A percentile compares a stretch with the other conserved stretches of the same genome.
phyloP scores from a whole-genome alignment of 2,888 invertebrate species.

The Dasypogon diadema region DNA sequence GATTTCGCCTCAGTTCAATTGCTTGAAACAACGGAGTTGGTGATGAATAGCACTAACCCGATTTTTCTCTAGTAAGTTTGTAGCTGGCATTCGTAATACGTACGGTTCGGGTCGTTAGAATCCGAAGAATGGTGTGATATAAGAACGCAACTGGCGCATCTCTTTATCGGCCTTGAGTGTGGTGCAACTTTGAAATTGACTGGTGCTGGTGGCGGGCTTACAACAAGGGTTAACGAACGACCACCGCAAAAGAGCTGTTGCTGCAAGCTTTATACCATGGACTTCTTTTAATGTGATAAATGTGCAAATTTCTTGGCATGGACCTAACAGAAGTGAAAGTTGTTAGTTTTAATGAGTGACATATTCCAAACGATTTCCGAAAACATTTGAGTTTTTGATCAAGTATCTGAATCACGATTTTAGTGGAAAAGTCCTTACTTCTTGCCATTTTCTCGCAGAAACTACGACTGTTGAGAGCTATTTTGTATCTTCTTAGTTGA shows the following conservation, averaged over 20 bases:
- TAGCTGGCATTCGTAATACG: slow-evolving; percentile 30
- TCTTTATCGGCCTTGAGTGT: slow-evolving; percentile 27
- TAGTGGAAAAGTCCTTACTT: not conserved
- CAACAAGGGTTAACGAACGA: slow-evolving; percentile 40
- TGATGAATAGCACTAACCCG: slow-evolving; percentile 47
- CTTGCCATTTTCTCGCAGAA: not conserved
- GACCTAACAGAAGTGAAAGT: slow-evolving; percentile 37
- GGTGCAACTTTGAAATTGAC: slow-evolving; percentile 32
- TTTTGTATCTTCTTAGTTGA: too few species aligned
- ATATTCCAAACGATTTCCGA: not conserved
- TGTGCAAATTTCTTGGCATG: slow-evolving; percentile 35
- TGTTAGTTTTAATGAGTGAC: slow-evolving; percentile 17
- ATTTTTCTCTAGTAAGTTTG: slow-evolving; percentile 5
- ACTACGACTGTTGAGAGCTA: too few species aligned
- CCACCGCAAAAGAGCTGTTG: slow-evolving; percentile 42
- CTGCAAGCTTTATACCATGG: slow-evolving; percentile 40
- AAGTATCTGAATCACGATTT: not conserved
- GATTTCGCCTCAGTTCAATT: slow-evolving; percentile 45
- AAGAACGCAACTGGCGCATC: slow-evolving; percentile 42
- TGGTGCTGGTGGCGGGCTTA: slow-evolving; percentile 18
- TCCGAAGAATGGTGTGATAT: slow-evolving; percentile 37
- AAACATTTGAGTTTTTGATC: not conserved
- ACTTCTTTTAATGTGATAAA: slow-evolving; percentile 40
- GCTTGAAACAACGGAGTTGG: slow-evolving; percentile 48
- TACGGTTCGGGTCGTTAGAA: slow-evolving; percentile 28